A percentile compares a stretch with the other conserved stretches of the same genome.
These are phyloP conservation scores for Chelonoidis abingdonii DNA, from an alignment of 2,113 vertebrate species.

Conservation along the genomic window DNA sequence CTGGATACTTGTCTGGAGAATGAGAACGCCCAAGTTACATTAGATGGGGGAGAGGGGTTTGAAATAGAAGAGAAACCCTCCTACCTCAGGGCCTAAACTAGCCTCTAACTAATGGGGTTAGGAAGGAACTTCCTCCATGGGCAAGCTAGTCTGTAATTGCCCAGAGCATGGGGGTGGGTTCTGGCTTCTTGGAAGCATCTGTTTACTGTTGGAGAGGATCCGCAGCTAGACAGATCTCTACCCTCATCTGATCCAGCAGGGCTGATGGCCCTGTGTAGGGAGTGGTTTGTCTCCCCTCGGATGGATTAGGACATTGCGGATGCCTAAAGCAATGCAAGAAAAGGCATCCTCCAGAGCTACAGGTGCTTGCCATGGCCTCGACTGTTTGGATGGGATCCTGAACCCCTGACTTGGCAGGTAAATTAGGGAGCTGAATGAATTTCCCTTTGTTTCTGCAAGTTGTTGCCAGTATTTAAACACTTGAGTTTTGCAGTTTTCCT, in stretches of 20 bases:
- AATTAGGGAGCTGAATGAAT: neutral
- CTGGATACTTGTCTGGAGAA: neutral
- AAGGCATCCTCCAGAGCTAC: neutral
- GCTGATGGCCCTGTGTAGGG: neutral
- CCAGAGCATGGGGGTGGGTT: neutral
- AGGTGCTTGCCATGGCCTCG: neutral
- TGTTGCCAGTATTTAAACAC: neutral
- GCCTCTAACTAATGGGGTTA: accelerated
- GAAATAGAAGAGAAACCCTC: neutral
- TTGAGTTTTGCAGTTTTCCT: neutral
- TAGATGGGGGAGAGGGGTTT: neutral
- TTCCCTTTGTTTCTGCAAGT: neutral
- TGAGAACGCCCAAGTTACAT: neutral
- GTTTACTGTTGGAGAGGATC: neutral
- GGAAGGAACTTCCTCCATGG: accelerated
- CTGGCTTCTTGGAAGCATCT: neutral
- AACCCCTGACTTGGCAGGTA: neutral
- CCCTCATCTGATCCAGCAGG: neutral
- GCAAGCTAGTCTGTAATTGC: neutral
- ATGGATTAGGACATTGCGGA: neutral
- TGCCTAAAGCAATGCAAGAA: neutral
- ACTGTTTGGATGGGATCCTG: neutral
- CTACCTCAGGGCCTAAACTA: accelerated
- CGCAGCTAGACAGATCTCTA: neutral
- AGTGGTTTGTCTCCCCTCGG: neutral